Base-by-base conservation (phyloP, 2,113 vertebrate genomes). In the Casuarius casuarius region DNA sequence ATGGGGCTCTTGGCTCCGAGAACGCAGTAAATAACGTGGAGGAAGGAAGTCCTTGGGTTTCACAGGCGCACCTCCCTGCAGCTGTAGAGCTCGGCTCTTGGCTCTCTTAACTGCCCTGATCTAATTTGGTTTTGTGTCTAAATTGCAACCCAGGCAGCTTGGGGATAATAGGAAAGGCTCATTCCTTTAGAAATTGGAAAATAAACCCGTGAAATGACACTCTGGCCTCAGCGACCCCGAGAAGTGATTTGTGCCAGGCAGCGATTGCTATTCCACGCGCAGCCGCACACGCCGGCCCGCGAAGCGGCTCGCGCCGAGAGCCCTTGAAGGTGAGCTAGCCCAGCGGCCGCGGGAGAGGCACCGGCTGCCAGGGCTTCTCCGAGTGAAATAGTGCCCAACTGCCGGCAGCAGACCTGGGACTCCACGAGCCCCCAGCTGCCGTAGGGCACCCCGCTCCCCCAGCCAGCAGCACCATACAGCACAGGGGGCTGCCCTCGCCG, bases 11-110 rank as follows among this genome's bases (percentile, higher is more conserved):
- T n/a, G 20, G 18, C 18, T 79, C 35, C 2, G 13, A 33, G 48
- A 33, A 5, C 3, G 33, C 54, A 76, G 31, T n/a, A 78, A 65
- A 31, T 26, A 72, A 22, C 5, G 21, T 21, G 22, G 7, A 56
- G 31, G n/a, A 49, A 56, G 31, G n/a, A 49, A 70, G 35, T 13
- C 29, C 29, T 58, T 26, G 18, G 33, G 22, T 48, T 86, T 35
- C 2, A 5, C 11, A 38, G 26, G 20, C 12, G 22, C 31, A 28
- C 8, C 31, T 51, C n/a, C 44, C 19, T 17, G 40, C 0, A 1
- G 46, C 56, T 12, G n/a, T 13, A 42, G 28, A n/a, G 23, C 23
- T 58, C n/a, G 38, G 38, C 28, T 49, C n/a, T 51, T 71, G n/a
- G 48, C 68, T 48, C 67, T 49, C 28, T 44, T n/a, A 33, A 71